Evolutionary conservation across 1,140 invertebrate species (phyloP).

Genomic region (Cydia pomonella): DNA sequence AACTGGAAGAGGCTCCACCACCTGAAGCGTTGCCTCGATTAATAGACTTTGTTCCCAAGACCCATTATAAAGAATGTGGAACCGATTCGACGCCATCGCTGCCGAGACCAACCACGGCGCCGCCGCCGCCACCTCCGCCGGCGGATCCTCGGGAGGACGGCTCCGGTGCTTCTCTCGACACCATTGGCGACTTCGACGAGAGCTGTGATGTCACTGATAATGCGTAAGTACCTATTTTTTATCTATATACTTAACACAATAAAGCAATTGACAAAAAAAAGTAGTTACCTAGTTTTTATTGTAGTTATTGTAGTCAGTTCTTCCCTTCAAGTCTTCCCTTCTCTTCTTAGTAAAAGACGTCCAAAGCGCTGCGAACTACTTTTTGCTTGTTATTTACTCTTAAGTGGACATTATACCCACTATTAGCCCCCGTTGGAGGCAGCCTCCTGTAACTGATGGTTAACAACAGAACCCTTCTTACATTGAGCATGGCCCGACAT

Average conservation of each 20-base stretch:
- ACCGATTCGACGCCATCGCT: slow-evolving; percentile 51
- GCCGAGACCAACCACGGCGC: slow-evolving; percentile 59
- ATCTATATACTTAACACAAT: background rate
- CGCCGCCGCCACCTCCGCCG: slow-evolving; percentile 60
- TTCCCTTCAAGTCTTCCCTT: too few relatives aligned
- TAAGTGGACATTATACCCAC: too few relatives aligned
- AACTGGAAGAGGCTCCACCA: slow-evolving; percentile 55
- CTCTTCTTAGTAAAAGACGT: too few relatives aligned
- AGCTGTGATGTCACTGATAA: slow-evolving; percentile 70
- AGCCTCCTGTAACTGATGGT: too few relatives aligned
- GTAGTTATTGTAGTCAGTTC: too few relatives aligned
- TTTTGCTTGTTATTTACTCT: too few relatives aligned
- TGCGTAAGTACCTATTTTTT: slow-evolving; percentile 58
- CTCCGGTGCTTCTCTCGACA: slow-evolving; percentile 80
- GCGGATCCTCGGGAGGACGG: slow-evolving; percentile 73
- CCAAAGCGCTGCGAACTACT: too few relatives aligned
- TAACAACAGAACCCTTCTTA: too few relatives aligned
- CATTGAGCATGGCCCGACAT: too few relatives aligned
- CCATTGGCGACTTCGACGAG: slow-evolving; percentile 86
- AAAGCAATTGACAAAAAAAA: slow-evolving; percentile 21
- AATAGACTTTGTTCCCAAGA: slow-evolving; percentile 86
- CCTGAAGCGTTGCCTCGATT: slow-evolving; percentile 82
- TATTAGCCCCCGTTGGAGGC: too few relatives aligned
- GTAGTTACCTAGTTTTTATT: background rate
- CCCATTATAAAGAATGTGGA: slow-evolving; percentile 69